Base-by-base conservation (phyloP, 2,888 invertebrate species). In the Drosophila greeni region DNA sequence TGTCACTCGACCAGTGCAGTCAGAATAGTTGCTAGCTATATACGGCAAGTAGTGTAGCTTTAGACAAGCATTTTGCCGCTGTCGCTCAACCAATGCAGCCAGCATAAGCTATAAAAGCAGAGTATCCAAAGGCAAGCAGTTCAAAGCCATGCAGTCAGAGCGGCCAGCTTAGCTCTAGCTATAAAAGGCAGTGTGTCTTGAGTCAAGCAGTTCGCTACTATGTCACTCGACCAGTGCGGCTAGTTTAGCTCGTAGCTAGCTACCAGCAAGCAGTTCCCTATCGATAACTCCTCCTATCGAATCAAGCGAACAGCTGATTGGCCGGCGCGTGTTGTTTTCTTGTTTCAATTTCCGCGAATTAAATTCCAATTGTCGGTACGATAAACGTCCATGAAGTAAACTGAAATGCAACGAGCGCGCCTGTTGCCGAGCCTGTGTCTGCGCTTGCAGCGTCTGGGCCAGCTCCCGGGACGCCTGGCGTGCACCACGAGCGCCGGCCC, bases 391-490 rank as follows among this genome's bases (percentile, higher is more conserved):
- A 59, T 59, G 42, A 42, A 61, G 9, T 42, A 23, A 29, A 12
- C 14, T 18, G n/a, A 48, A 42, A 69, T 69, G 69, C 67, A 67
- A 39, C 75, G 76, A 16, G 53, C 73, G 5, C 62, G 73, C 16
- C 26, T 78, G 5, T 54, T 73, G 56, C 71, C 66, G 24, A 64
- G 56, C 53, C 49, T 62, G 43, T 66, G 70, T 34, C 23, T 53
- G 26, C 66, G 59, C n/a, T 48, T 54, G 24, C 20, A 70, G 23
- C 23, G 51, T 7, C 26, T 52, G 2, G 16, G 20, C 7, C 65
- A 47, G 7, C 51, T 20, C n/a, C 42, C 23, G 8, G 23, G 43
- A 11, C 23, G 12, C 57, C n/a, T 23, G 23, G 9, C 34, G 0
- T 48, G 34, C 48, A 8, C 18, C 26, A 14, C 45, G 14, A 37